Evolutionary conservation across 2,888 invertebrate genomes (phyloP).

Genomic region (Sphaerophoria taeniata): DNA sequence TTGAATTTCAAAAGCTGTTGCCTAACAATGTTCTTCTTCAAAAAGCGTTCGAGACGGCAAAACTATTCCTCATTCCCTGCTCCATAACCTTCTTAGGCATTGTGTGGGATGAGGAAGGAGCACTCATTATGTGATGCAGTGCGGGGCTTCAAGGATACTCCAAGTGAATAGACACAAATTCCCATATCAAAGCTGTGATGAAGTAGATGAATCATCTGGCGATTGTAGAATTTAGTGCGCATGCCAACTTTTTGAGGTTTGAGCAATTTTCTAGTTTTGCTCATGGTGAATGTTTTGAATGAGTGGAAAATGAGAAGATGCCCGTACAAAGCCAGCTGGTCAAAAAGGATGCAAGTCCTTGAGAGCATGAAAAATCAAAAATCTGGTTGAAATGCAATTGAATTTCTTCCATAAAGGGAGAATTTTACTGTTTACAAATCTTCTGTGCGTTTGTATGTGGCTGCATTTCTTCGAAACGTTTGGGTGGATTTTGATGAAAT

Average conservation of each 20-base stretch:
- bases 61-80: slow-evolving; percentile 17
- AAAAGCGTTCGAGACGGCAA: slow-evolving; percentile 20
- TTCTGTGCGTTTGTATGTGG: too few relatives aligned
- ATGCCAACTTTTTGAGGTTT: slow-evolving; percentile 11
- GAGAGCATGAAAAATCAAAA: too few relatives aligned
- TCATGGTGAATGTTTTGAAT: slow-evolving; percentile 1
- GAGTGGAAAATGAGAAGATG: slow-evolving; percentile 1
- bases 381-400: too few relatives aligned
- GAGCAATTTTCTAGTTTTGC: neutral
- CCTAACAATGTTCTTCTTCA: slow-evolving; percentile 12
- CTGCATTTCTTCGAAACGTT: too few relatives aligned
- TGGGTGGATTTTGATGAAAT: too few relatives aligned
- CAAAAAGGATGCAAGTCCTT: too few relatives aligned
- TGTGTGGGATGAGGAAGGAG: neutral
- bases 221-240: slow-evolving; percentile 29
- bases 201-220: slow-evolving; percentile 24
- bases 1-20: slow-evolving; percentile 21
- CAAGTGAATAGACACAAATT: neutral
- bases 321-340: too few relatives aligned
- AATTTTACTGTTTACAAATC: too few relatives aligned
- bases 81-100: neutral
- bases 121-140: neutral
- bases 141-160: slow-evolving; percentile 18
- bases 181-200: neutral
- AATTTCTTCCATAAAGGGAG: too few relatives aligned